Conservation (phyloP, 2,888 invertebrate genomes). For the Oscheius onirici region DNA sequence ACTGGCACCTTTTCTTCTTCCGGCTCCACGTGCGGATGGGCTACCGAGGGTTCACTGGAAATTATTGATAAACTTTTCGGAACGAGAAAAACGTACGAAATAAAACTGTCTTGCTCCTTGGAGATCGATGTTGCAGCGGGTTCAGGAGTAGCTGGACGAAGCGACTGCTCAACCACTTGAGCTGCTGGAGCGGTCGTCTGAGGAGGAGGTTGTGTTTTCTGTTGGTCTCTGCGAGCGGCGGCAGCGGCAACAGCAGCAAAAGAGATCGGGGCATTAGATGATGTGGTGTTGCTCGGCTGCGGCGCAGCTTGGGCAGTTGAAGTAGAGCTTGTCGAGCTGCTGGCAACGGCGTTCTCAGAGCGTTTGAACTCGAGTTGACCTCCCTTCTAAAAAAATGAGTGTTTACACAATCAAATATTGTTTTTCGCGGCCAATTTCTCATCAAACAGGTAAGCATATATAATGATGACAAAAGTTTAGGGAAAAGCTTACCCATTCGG, state of each 20-base stretch:
- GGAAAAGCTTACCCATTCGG: conserved; percentile 36
- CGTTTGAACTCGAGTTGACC: conserved; percentile 36
- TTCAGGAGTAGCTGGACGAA: not conserved
- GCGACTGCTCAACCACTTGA: conserved; percentile 16
- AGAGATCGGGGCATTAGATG: conserved; percentile 47
- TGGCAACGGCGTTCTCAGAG: conserved; percentile 20
- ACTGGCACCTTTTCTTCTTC: conserved; percentile 15
- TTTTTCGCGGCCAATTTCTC: no score
- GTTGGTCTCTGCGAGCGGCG: conserved; percentile 45
- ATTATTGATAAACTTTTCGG: not conserved
- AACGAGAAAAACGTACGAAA: not conserved
- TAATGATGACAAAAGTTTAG: not conserved
- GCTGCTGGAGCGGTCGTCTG: conserved; percentile 11
- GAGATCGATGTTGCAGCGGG: conserved; percentile 31
- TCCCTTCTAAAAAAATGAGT: conserved; percentile 34
- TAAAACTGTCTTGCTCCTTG: conserved; percentile 7
- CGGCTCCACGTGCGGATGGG: not conserved
- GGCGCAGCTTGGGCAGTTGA: conserved; percentile 10
- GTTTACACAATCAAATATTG: no score
- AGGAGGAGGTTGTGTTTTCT: conserved; percentile 38
- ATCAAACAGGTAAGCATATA: no score
- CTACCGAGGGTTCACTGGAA: conserved; percentile 25
- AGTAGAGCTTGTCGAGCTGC: not conserved
- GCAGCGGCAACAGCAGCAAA: conserved; percentile 57
- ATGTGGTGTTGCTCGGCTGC: conserved; percentile 37